phyloP scores from a whole-genome alignment of 2,113 vertebrate species.

The Leiothrix lutea region DNA sequence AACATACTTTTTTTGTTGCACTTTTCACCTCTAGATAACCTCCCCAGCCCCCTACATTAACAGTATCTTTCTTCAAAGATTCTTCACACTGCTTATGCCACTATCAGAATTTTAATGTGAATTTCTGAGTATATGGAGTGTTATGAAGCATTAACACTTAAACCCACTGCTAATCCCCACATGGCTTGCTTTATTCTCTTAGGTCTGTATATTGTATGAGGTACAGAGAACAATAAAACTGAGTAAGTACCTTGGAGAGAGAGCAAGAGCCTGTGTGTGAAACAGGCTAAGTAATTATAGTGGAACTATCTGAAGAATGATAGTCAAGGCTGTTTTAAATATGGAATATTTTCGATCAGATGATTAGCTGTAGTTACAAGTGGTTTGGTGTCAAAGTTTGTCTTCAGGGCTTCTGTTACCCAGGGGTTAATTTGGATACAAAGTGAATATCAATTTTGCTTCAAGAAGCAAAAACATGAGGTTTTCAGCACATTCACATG shows the following conservation, averaged over 20 bases:
- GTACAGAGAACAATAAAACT: conserved; percentile 48
- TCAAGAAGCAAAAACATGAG: background rate
- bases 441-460: background rate
- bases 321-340: background rate
- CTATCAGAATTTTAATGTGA: conserved; percentile 65
- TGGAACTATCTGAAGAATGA: background rate
- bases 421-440: background rate
- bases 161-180: conserved; percentile 60
- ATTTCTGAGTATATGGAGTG: conserved; percentile 47
- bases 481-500: background rate
- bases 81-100: background rate
- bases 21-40: conserved; percentile 54
- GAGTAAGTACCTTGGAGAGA: conserved; percentile 7
- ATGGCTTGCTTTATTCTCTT: conserved; percentile 53
- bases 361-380: background rate
- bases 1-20: conserved; percentile 7
- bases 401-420: background rate
- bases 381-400: background rate
- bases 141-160: conserved; percentile 68
- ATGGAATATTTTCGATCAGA: background rate
- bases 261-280: background rate
- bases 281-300: conserved; percentile 18
- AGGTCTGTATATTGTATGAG: conserved; percentile 27
- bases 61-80: conserved; percentile 38
- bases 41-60: background rate